Base-by-base conservation (phyloP, 2,113 vertebrate genomes). In the Gorsachius goisagi region DNA sequence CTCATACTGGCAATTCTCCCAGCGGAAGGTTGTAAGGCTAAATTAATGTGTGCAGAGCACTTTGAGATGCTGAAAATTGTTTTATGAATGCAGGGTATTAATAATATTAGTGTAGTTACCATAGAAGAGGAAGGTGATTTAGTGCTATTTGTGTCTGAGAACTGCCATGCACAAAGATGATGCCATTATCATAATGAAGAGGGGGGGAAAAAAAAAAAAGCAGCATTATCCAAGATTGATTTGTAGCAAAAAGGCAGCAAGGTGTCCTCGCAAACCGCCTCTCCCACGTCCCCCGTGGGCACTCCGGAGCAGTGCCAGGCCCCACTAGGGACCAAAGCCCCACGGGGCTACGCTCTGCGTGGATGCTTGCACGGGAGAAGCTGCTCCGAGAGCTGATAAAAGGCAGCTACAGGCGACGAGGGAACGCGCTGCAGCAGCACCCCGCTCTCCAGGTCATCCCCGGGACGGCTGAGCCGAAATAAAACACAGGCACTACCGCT, bases 1-100 rank as follows among this genome's bases (percentile, higher is more conserved):
- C 90, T 91, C 88, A 89, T 33, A 66, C 88, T 91, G 89, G 89
- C 92, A 84, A 14, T 63, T 90, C 77, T 90, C 89, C 95, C 95
- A 52, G 52, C 9, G 73, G 92, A 94, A 90, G 89, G 92, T 90
- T 72, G 82, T 9, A 10, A 88, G 89, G 92, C 73, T 84, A 89
- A 92, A 94, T 94, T 84, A 84, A 94, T 58, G 86, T 76, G 86
- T 66, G 89, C 78, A 30, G 92, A 82, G 81, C 3, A 5, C 53
- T 68, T 64, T 9, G 84, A 95, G 85, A 91, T 52, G 76, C 90
- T 79, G 90, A 60, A 75, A 93, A 89, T 58, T 27, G 41, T 89
- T 93, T 71, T 75, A 85, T 83, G 95, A 93, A 91, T 75, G 63
- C 80, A 79, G 62, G 27, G 62, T 88, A 85, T 91, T 95, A 91